A percentile compares a stretch with the other conserved stretches of the same genome.
Evolutionary conservation across 2,888 invertebrate species (phyloP).

Genomic region (Erebia ligea): DNA sequence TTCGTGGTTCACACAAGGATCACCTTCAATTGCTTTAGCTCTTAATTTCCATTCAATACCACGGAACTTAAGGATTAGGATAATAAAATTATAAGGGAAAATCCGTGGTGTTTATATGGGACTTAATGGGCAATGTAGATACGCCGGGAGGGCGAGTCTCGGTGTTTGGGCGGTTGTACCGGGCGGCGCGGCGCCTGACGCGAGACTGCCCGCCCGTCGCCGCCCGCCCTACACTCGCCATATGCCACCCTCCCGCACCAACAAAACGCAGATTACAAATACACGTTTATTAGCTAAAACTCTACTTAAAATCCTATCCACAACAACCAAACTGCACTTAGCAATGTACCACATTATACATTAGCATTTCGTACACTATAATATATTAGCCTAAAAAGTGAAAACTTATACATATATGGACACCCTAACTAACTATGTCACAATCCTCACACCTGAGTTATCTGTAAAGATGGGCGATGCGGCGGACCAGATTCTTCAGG

Average conservation of each 20-base stretch:
- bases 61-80: constrained; percentile 19
- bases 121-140: constrained; percentile 40
- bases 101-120: constrained; percentile 28
- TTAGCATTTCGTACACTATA: constrained; percentile 22
- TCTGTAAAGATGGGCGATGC: constrained; percentile 67
- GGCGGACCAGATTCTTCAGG: constrained; percentile 52
- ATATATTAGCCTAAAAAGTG: constrained; percentile 10
- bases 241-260: constrained; percentile 62
- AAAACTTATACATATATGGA: constrained; percentile 1
- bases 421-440: constrained; percentile 8
- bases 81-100: constrained; percentile 16
- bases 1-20: constrained; percentile 58
- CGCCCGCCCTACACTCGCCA: constrained; percentile 59
- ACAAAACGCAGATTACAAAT: constrained; percentile 78
- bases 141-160: constrained; percentile 54
- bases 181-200: constrained; percentile 75
- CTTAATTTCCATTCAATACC: constrained; percentile 16
- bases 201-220: constrained; percentile 71
- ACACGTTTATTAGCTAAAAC: constrained; percentile 79
- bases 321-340: constrained; percentile 47
- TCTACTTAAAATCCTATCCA: constrained; percentile 72
- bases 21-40: constrained; percentile 49
- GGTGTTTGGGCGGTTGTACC: constrained; percentile 60
- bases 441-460: constrained; percentile 74
- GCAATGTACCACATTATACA: constrained; percentile 26